Evolutionary conservation across 2,888 invertebrate species (phyloP).

Genomic region (Cepaea hortensis): DNA sequence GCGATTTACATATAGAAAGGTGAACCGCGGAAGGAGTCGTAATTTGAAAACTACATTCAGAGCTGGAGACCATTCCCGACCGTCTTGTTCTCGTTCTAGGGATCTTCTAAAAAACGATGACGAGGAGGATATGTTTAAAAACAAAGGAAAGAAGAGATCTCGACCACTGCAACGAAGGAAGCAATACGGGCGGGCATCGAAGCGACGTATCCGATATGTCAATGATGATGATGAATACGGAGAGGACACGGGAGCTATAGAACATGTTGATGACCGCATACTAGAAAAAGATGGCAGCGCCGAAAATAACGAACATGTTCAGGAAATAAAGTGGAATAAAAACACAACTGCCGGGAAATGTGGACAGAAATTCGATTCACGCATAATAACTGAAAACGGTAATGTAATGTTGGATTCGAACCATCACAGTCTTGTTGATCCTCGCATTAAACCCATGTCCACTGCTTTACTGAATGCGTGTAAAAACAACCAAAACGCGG

Average conservation of each 20-base stretch:
- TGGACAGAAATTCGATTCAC: neutral
- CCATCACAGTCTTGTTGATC: constrained; percentile 18
- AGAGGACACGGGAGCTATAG: neutral
- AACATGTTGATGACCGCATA: neutral
- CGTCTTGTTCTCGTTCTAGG: no score
- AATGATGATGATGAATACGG: constrained; percentile 20
- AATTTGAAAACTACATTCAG: neutral
- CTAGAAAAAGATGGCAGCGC: neutral
- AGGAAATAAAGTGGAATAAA: neutral
- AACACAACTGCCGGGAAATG: no score
- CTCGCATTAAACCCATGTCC: constrained; percentile 40
- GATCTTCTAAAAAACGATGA: neutral
- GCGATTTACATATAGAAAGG: constrained; percentile 28
- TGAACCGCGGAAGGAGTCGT: neutral
- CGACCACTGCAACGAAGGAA: neutral
- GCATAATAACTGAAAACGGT: neutral
- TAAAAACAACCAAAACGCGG: constrained; percentile 22
- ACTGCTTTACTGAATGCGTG: constrained; percentile 25
- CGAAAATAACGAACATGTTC: neutral
- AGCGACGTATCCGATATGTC: constrained; percentile 13
- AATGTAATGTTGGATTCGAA: neutral
- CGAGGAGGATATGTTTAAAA: neutral
- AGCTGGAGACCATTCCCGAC: no score
- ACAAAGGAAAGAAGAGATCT: neutral
- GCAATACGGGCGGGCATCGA: constrained; percentile 22